Percentiles rank a stretch among this genome's conserved stretches.
Evolutionary conservation across 2,113 vertebrate species (phyloP).

Genomic region (Eira barbara): DNA sequence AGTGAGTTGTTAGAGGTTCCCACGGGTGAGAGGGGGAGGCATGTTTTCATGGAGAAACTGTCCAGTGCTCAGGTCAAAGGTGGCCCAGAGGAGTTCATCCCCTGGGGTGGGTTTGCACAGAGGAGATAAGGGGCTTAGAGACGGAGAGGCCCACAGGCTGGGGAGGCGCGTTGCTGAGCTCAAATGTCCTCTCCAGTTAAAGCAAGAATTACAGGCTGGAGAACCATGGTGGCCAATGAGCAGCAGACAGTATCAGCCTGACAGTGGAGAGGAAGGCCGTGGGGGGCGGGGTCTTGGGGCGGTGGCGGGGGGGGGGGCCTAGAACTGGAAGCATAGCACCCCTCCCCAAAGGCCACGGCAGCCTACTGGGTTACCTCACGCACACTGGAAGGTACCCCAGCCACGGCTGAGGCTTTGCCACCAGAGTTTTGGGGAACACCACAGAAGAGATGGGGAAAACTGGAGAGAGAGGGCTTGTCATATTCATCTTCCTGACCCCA

Average conservation of each 20-base stretch:
- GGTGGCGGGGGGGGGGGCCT: no score
- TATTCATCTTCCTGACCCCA: background rate
- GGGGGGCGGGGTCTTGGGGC: fast-evolving
- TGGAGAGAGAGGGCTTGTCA: background rate
- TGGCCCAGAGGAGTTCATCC: background rate
- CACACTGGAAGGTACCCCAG: background rate
- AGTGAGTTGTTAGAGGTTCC: background rate
- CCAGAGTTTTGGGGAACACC: background rate
- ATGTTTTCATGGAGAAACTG: background rate
- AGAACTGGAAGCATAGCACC: background rate
- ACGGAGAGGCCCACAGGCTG: background rate
- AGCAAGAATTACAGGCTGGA: background rate
- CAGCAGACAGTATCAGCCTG: background rate
- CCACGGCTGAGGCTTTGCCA: fast-evolving
- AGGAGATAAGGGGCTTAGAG: background rate
- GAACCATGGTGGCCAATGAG: background rate
- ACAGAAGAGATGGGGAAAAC: background rate
- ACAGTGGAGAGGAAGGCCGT: background rate
- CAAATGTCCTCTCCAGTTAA: background rate
- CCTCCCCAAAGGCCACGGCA: background rate
- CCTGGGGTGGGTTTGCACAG: background rate
- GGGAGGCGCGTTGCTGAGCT: background rate
- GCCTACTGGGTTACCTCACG: fast-evolving
- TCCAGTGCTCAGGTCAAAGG: background rate
- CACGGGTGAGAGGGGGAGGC: fast-evolving